A percentile compares a stretch with the other conserved stretches of the same genome.
Evolutionary conservation across 2,888 invertebrate genomes (phyloP).

Genomic region (Ferrisia virgata): DNA sequence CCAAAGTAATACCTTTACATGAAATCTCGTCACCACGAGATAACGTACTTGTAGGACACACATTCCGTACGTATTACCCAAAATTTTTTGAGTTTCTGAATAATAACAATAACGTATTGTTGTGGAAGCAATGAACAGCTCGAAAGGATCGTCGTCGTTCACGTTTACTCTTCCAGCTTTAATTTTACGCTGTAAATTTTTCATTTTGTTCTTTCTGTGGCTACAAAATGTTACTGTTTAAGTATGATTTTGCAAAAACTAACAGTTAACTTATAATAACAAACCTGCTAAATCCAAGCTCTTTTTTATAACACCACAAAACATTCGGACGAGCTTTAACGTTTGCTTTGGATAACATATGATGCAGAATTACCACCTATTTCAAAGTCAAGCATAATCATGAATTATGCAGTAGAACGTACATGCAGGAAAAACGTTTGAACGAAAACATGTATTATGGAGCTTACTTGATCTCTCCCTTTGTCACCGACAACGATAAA

Average conservation of each 20-base stretch:
- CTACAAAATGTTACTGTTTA: constrained; percentile 52
- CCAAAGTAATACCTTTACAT: neutral
- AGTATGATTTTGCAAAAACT: neutral
- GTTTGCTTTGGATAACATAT: constrained; percentile 92
- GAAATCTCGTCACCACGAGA: too few species aligned
- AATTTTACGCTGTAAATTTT: constrained; percentile 75
- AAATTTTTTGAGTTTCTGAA: constrained; percentile 93
- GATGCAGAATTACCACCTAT: constrained; percentile 92
- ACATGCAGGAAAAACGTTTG: too few species aligned
- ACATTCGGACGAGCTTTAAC: constrained; percentile 91
- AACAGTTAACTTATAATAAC: constrained; percentile 49
- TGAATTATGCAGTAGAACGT: neutral
- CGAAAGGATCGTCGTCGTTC: constrained; percentile 94
- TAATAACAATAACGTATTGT: constrained; percentile 97
- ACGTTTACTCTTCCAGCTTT: constrained; percentile 83
- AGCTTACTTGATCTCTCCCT: constrained; percentile 82
- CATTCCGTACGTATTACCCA: constrained; percentile 95
- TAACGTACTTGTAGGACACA: constrained; percentile 82
- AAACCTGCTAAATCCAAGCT: constrained; percentile 82
- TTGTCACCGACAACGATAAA: constrained; percentile 95
- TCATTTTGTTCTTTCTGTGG: constrained; percentile 89
- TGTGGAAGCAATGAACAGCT: constrained; percentile 91
- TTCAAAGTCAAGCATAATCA: constrained; percentile 45
- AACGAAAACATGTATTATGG: too few species aligned
- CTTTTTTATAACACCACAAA: constrained; percentile 98